Percentiles rank a stretch among this genome's conserved stretches.
Evolutionary conservation across 2,113 vertebrate genomes (phyloP).

Genomic region (Bos javanicus): DNA sequence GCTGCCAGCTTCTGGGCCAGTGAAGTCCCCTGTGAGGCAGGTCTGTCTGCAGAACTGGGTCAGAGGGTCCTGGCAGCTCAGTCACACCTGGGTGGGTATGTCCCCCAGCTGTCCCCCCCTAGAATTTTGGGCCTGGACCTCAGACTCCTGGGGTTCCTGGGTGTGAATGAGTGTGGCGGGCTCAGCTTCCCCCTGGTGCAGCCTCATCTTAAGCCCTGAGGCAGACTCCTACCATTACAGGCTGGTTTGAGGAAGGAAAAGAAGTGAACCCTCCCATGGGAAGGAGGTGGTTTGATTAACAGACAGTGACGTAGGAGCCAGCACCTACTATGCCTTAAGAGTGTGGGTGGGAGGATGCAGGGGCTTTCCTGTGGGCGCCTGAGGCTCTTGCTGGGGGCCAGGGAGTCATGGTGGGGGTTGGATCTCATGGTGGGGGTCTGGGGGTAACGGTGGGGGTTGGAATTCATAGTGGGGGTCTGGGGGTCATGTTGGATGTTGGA

Average conservation of each 20-base stretch:
- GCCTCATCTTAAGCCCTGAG: background rate
- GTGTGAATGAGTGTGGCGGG: background rate
- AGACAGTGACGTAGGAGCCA: background rate
- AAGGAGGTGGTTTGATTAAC: background rate
- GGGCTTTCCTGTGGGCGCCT: accelerated
- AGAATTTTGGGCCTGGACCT: background rate
- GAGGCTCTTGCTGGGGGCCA: background rate
- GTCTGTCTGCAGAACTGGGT: background rate
- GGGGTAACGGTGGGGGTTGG: background rate
- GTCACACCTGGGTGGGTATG: accelerated
- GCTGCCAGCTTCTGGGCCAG: background rate
- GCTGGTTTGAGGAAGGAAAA: background rate
- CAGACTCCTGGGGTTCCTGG: background rate
- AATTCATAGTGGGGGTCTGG: background rate
- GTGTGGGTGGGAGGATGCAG: background rate
- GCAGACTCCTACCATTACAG: background rate
- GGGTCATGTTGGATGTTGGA: background rate
- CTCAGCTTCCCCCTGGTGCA: background rate
- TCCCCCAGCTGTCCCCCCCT: background rate
- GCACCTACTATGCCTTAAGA: accelerated
- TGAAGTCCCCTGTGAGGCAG: background rate
- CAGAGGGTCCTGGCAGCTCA: accelerated
- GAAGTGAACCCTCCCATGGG: background rate
- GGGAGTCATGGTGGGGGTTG: background rate
- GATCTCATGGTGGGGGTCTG: background rate